These are phyloP conservation scores for Sus cebifrons DNA, from an alignment of 2,797 vertebrate species.

Conservation along the genomic window DNA sequence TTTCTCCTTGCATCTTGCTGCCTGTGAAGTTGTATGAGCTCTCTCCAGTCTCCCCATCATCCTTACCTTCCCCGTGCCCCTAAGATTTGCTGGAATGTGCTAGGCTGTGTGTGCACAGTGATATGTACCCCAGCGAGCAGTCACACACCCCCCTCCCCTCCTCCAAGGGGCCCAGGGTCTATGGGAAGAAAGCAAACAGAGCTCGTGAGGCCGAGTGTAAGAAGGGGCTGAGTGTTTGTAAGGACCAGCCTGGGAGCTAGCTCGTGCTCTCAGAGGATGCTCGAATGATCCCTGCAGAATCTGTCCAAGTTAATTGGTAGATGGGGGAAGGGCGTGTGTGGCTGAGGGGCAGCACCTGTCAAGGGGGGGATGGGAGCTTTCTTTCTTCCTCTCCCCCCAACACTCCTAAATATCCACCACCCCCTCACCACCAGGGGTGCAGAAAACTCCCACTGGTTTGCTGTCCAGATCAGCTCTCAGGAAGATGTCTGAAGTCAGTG, in stretches of 20 bases:
- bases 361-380: background rate
- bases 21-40: background rate
- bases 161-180: background rate
- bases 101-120: background rate
- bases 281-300: background rate
- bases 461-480: background rate
- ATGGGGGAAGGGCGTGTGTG: background rate
- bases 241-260: background rate
- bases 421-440: background rate
- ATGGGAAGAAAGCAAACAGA: background rate
- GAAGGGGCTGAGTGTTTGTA: background rate
- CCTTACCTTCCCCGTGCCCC: background rate
- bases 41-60: too few relatives aligned
- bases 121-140: background rate
- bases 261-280: background rate
- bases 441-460: background rate
- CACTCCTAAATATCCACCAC: background rate
- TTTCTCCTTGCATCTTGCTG: too few relatives aligned
- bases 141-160: too few relatives aligned
- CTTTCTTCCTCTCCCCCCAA: background rate
- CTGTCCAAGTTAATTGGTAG: accelerated
- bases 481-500: too few relatives aligned
- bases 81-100: background rate
- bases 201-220: background rate
- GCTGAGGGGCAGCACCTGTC: background rate